Evolutionary conservation across 2,888 invertebrate genomes (phyloP), one percentile per base, ranked within the genome.

Genomic region (Dicroscelio sp.): DNA sequence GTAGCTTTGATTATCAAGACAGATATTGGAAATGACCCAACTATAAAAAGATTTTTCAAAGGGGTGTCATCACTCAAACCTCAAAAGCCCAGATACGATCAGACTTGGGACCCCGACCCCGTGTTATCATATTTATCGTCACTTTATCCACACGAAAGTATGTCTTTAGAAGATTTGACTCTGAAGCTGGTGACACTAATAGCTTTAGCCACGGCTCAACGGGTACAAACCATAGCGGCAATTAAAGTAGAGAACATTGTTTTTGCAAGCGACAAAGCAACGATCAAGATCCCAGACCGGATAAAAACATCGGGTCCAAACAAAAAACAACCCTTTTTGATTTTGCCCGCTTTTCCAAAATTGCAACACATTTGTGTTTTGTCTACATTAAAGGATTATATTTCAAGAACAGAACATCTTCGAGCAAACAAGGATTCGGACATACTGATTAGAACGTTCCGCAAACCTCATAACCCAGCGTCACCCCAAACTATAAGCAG

Each of bases 1-100:
- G 6, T 60, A 27, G 23, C 60, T 23, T 60, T 60, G 27, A 60
- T 60, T 5, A 27, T 60, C 5, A 60, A 27, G 27, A 5, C 25
- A 27, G 65, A 65, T 6, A 65, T 65, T 20, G 65, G 65, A 2
- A 8, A 65, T 3, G 33, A 65, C n/a, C 65, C 33, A 4, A 2
- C 33, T 2, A 31, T 65, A 5, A 65, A 65, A 31, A 65, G 35
- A 63, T 90, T 90, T 75, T 92, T 89, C 58, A 5, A n/a, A 23
- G 65, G 65, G 20, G 65, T 33, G 10, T 4, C 65, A 8, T 31
- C 30, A 2, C 25, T 85, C 25, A 89, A 85, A 65, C 85, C 92
- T 14, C 67, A 86, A 43, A 87, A 38, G 58, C 92, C 93, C 0
- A 93, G 83, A 79, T 94, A 96, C 75, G 88, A 65, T 6, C 65